phyloP scores from a whole-genome alignment of 2,797 vertebrate genomes.

The Pseudochromis fuscus region DNA sequence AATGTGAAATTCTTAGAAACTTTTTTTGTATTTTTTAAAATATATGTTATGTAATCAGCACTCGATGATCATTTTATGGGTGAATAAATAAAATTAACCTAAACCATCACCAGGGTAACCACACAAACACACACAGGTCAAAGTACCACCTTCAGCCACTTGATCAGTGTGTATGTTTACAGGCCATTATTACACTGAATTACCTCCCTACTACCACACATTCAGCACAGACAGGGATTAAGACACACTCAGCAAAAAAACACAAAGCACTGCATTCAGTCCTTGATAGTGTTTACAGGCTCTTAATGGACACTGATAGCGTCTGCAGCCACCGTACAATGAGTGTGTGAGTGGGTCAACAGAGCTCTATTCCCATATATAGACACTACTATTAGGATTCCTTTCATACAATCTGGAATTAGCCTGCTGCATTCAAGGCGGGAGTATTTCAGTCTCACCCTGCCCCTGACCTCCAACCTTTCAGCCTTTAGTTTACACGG shows the following conservation, averaged over 20 bases:
- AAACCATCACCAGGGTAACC: not conserved
- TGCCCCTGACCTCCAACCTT: conserved; percentile 60
- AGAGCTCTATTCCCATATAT: conserved; percentile 29
- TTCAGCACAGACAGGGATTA: not conserved
- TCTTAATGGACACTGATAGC: not conserved
- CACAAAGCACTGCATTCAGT: conserved; percentile 25
- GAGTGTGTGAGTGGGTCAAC: conserved; percentile 32
- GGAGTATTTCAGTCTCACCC: conserved; percentile 68
- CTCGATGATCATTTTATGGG: too few species aligned
- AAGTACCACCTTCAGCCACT: conserved; percentile 13
- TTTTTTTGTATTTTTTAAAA: too few species aligned
- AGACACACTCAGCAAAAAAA: conserved; percentile 27
- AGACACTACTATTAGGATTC: conserved; percentile 48
- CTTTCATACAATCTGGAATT: conserved; percentile 49
- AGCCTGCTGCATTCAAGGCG: conserved; percentile 34
- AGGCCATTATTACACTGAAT: conserved; percentile 30
- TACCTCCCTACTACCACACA: not conserved
- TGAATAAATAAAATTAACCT: conserved; percentile 14
- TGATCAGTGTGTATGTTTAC: conserved; percentile 40
- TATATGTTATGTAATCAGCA: too few species aligned
- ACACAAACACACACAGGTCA: conserved; percentile 16
- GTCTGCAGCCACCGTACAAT: conserved; percentile 31
- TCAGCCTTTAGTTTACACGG: conserved; percentile 53
- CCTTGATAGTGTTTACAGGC: conserved; percentile 24
- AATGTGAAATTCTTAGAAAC: too few species aligned